phyloP scores from a whole-genome alignment of 2,113 vertebrate genomes.

The Ochotona curzoniae region DNA sequence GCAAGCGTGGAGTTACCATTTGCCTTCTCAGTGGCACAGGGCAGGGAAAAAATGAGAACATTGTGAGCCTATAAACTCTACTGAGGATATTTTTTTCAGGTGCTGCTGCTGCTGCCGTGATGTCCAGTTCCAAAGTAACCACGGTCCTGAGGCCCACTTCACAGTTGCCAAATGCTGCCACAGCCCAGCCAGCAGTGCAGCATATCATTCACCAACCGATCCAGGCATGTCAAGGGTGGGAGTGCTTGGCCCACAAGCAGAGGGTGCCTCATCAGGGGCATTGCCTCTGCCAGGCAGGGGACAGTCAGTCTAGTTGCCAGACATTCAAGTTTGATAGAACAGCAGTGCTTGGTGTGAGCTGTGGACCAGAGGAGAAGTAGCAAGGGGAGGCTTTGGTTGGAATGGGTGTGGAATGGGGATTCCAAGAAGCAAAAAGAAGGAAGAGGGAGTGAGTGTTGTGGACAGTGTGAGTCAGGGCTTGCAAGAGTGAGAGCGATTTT shows the following conservation, averaged over 20 bases:
- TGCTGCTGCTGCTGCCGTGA: slow-evolving; percentile 97
- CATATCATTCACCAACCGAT: slow-evolving; percentile 98
- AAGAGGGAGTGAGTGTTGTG: background rate
- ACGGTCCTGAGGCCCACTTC: slow-evolving; percentile 96
- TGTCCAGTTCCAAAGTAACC: slow-evolving; percentile 97
- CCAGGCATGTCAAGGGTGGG: slow-evolving; percentile 87
- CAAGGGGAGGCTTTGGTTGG: background rate
- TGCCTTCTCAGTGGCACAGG: background rate
- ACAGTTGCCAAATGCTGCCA: slow-evolving; percentile 89
- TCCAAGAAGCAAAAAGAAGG: background rate
- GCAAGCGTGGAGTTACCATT: too few relatives aligned
- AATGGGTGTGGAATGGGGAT: background rate
- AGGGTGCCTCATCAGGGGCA: fast-evolving
- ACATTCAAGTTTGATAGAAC: background rate
- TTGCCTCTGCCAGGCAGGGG: background rate
- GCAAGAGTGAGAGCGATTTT: background rate
- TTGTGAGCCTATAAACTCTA: background rate
- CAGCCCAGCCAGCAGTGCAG: slow-evolving; percentile 94
- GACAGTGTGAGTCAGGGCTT: background rate
- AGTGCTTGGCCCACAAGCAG: background rate
- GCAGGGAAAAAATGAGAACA: too few relatives aligned
- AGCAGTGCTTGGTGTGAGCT: background rate
- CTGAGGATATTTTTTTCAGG: slow-evolving; percentile 84
- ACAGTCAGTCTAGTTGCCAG: background rate
- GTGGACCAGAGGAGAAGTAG: background rate